Evolutionary conservation across 2,113 vertebrate species (phyloP).

Genomic region (Brevimyrus niger): DNA sequence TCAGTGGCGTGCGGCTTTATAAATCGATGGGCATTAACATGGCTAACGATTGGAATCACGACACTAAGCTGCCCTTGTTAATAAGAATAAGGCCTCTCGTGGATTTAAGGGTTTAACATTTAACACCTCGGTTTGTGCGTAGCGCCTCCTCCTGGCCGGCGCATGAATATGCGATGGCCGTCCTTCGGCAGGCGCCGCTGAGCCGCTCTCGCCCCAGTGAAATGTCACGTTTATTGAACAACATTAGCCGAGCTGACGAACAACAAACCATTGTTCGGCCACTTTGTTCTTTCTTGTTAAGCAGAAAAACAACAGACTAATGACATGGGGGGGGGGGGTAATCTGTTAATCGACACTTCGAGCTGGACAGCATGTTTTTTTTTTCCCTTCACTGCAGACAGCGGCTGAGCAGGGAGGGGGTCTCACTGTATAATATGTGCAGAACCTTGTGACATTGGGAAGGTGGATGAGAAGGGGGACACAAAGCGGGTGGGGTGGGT

Average conservation of each 20-base stretch:
- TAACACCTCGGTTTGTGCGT: background rate
- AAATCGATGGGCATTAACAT: conserved; percentile 42
- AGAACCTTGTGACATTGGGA: background rate
- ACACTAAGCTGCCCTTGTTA: conserved; percentile 10
- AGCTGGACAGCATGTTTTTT: too few species aligned
- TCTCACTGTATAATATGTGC: background rate
- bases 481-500: background rate
- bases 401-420: background rate
- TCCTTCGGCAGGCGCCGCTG: background rate
- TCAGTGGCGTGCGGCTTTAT: conserved; percentile 17
- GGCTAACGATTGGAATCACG: conserved; percentile 1
- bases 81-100: background rate
- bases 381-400: background rate
- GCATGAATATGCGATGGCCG: background rate
- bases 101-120: conserved; percentile 6
- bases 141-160: background rate
- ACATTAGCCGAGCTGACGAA: background rate
- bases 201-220: background rate
- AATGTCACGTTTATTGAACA: conserved; percentile 7
- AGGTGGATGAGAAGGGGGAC: background rate
- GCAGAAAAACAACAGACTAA: background rate
- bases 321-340: background rate
- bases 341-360: background rate
- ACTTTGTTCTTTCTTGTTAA: background rate
- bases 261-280: background rate